Conservation (phyloP, 53 echinoderm and acorn worm genomes). For the Actinopyga echinites region DNA sequence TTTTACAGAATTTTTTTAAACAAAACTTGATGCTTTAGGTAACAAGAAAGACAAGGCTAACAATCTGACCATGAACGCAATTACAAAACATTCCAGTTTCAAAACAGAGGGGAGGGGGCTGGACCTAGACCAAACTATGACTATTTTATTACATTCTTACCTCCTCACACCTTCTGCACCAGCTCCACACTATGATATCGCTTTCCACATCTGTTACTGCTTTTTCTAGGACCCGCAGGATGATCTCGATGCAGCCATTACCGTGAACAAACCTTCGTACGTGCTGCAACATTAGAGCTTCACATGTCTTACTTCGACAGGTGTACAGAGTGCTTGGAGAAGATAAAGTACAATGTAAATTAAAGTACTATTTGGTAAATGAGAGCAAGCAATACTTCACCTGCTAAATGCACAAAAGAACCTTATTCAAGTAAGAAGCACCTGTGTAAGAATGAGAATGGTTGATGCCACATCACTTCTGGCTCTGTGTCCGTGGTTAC, state of each 20-base stretch:
- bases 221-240: constrained; percentile 75
- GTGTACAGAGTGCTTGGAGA: constrained; percentile 65
- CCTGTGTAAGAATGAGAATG: too few species aligned
- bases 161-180: constrained; percentile 96
- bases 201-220: constrained; percentile 76
- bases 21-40: too few species aligned
- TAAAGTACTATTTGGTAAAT: background rate
- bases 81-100: too few species aligned
- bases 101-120: background rate
- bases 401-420: background rate
- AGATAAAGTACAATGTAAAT: background rate
- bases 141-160: constrained; percentile 13
- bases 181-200: constrained; percentile 94
- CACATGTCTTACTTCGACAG: constrained; percentile 83
- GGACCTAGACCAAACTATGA: background rate
- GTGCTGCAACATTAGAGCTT: constrained; percentile 82
- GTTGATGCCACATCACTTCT: too few species aligned
- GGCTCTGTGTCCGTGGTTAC: too few species aligned
- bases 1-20: too few species aligned
- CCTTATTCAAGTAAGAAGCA: too few species aligned
- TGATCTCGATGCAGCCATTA: constrained; percentile 75
- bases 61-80: too few species aligned
- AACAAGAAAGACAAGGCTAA: too few species aligned
- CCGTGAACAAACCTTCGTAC: constrained; percentile 85
- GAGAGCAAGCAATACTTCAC: background rate